Percentiles rank a stretch among this genome's conserved stretches.
Conservation (phyloP, 2,113 vertebrate species). For the Melozone crissalis region DNA sequence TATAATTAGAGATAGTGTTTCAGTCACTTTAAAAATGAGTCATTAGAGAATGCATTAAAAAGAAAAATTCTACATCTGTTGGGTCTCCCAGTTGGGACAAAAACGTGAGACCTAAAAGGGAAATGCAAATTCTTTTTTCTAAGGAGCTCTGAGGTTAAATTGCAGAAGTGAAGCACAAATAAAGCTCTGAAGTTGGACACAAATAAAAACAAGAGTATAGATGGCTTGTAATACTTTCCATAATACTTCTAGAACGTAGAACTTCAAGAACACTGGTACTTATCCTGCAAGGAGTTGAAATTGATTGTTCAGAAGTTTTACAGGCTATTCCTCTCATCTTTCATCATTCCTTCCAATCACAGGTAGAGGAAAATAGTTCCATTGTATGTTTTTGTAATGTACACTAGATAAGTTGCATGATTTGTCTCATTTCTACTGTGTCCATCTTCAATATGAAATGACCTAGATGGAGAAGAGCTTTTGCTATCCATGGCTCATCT, state of each 20-base stretch:
- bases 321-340: background rate
- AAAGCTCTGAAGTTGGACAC: background rate
- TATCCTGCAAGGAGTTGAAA: background rate
- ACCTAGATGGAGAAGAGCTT: conserved; percentile 54
- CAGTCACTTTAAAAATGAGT: conserved; percentile 71
- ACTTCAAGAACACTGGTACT: background rate
- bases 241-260: background rate
- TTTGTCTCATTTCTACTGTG: background rate
- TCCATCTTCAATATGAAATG: conserved; percentile 26
- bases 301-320: background rate
- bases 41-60: conserved; percentile 71
- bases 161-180: background rate
- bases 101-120: conserved; percentile 19
- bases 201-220: background rate
- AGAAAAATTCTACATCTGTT: conserved; percentile 69
- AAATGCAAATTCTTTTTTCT: conserved; percentile 34
- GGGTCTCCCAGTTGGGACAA: conserved; percentile 55
- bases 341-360: background rate
- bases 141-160: conserved; percentile 27
- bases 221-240: background rate
- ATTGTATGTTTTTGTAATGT: background rate
- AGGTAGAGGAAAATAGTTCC: background rate
- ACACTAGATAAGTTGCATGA: background rate
- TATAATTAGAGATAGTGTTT: conserved; percentile 73
- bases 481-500: conserved; percentile 55